phyloP scores from a whole-genome alignment of 2,113 vertebrate genomes.

The Gracilinanus agilis region DNA sequence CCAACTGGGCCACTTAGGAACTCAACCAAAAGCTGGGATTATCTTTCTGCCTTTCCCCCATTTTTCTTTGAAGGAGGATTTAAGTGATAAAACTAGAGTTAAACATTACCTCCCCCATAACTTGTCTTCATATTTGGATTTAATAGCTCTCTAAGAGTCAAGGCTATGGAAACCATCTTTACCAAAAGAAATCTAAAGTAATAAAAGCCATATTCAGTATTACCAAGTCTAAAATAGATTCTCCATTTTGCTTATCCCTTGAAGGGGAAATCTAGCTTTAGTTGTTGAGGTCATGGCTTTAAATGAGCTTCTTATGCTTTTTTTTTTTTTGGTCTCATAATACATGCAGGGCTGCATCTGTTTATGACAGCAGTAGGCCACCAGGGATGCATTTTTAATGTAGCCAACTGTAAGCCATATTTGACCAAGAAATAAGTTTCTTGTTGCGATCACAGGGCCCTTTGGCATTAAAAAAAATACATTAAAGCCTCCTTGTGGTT shows the following conservation, averaged over 20 bases:
- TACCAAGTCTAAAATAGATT: slow-evolving; percentile 5
- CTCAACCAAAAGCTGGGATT: slow-evolving; percentile 54
- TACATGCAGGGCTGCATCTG: slow-evolving; percentile 55
- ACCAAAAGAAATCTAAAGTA: slow-evolving; percentile 61
- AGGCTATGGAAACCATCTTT: slow-evolving; percentile 69
- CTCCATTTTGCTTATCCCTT: slow-evolving; percentile 50
- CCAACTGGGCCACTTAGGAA: slow-evolving; percentile 14
- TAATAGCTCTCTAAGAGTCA: slow-evolving; percentile 75
- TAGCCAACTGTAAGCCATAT: slow-evolving; percentile 68
- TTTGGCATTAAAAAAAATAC: slow-evolving; percentile 41
- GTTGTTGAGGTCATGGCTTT: slow-evolving; percentile 39
- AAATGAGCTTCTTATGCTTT: slow-evolving; percentile 46
- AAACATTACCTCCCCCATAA: slow-evolving; percentile 65
- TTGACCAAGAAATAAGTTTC: slow-evolving; percentile 61
- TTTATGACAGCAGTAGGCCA: slow-evolving; percentile 70
- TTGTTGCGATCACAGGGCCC: slow-evolving; percentile 48
- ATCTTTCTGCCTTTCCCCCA: slow-evolving; percentile 58
- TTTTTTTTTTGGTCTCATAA: slow-evolving; percentile 57
- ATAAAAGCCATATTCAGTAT: slow-evolving; percentile 54
- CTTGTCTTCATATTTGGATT: slow-evolving; percentile 77
- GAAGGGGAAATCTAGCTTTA: slow-evolving; percentile 10
- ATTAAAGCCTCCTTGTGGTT: not conserved
- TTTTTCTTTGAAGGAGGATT: slow-evolving; percentile 45
- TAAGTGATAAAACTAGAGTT: slow-evolving; percentile 57
- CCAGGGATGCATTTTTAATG: slow-evolving; percentile 74